Evolutionary conservation across 2,888 invertebrate species (phyloP), one percentile per base, ranked within the genome.

Genomic region (Dicyrtomina minuta): DNA sequence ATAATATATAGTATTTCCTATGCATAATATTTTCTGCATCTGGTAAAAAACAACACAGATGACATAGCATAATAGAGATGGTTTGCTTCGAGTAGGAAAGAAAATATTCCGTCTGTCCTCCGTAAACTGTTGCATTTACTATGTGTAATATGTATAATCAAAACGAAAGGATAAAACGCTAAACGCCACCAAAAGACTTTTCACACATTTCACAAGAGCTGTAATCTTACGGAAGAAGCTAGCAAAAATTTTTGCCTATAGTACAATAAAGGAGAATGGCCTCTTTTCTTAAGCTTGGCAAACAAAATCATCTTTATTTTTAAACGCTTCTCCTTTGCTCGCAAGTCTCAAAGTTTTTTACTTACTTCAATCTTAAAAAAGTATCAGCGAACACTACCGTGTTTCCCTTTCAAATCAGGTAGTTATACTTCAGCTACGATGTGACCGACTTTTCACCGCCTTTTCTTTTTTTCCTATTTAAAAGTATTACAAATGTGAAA

Each of bases 291-390:
- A n/a, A 43, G 58, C 56, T 68, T 68, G 68, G 68, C 68, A 62
- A 62, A 62, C 26, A 56, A 68, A 62, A 62, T 68, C 62, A 68
- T 68, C 68, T 53, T 68, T 68, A 68, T 68, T 68, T 68, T 68
- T 68, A 68, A 61, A 68, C 68, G 24, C 53, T 68, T 39, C 53
- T 64, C 8, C 64, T 41, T 49, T 53, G 53, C 53, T 51, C 46
- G n/a, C n/a, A 56, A 56, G 15, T n/a, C 20, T 20, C 13, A 10
- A 46, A 60, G n/a, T 61, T 56, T 55, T 55, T 27, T n/a, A 5
- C 26, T 61, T 55, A 55, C 55, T 65, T 56, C 55, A 65, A 65
- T 65, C 43, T n/a, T n/a, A 55, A 55, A 65, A 65, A 39, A 41
- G 65, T 65, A 65, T 65, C 55, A 65, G 55, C 33, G 49, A 26